phyloP scores from a whole-genome alignment of 1,140 invertebrate species.

The Lasioglossum albipes region DNA sequence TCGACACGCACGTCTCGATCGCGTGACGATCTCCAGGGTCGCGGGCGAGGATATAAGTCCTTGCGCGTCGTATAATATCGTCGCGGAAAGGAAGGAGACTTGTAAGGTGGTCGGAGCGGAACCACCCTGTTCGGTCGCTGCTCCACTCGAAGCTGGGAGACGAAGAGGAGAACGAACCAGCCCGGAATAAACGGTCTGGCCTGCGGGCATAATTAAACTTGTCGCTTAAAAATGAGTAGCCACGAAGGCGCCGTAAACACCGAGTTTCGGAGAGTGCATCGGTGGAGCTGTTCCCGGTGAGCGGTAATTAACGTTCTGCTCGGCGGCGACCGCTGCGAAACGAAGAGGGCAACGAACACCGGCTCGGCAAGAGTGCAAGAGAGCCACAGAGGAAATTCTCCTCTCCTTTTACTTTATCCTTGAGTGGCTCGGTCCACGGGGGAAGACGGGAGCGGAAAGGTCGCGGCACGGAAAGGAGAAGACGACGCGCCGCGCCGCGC shows the following conservation, averaged over 20 bases:
- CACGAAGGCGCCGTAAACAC: conserved; percentile 54
- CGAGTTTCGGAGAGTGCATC: conserved; percentile 41
- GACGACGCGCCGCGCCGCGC: neutral
- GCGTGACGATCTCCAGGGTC: conserved; percentile 29
- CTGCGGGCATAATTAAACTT: conserved; percentile 66
- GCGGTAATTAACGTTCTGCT: conserved; percentile 67
- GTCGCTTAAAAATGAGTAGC: conserved; percentile 65
- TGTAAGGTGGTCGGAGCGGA: conserved; percentile 8
- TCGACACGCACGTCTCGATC: conserved; percentile 34
- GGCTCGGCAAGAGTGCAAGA: neutral
- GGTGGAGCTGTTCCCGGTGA: conserved; percentile 21
- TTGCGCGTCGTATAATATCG: no score
- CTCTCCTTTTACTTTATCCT: conserved; percentile 17
- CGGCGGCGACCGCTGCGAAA: conserved; percentile 7
- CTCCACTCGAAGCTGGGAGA: no score
- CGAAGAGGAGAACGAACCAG: conserved; percentile 23
- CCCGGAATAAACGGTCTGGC: conserved; percentile 35
- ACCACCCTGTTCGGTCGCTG: neutral
- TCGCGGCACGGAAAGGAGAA: conserved; percentile 2
- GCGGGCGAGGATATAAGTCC: neutral
- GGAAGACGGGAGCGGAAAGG: neutral
- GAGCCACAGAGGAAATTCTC: conserved; percentile 12
- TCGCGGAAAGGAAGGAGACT: conserved; percentile 19
- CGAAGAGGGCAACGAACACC: neutral
- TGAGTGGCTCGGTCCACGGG: conserved; percentile 2